These are phyloP conservation scores for Drosophila eohydei DNA, from an alignment of 2,888 invertebrate genomes.

Conservation along the genomic window DNA sequence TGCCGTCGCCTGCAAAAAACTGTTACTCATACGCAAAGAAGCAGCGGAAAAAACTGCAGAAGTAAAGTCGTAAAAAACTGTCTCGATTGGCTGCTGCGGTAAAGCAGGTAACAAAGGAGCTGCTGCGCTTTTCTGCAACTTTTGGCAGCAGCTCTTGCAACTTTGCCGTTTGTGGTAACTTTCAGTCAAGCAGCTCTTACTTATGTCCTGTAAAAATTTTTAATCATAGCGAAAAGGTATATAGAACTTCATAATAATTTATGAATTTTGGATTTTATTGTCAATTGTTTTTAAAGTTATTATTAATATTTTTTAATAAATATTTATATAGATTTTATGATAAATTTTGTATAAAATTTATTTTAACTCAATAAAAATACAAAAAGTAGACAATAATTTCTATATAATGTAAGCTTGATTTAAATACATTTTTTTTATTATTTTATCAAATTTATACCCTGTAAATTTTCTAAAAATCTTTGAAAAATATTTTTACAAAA, in stretches of 20 bases:
- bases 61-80: conserved; percentile 28
- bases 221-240: neutral
- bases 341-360: neutral
- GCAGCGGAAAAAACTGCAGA: neutral
- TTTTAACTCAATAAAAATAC: too few species aligned
- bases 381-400: too few species aligned
- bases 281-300: neutral
- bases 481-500: neutral
- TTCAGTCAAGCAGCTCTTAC: conserved; percentile 38
- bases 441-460: neutral
- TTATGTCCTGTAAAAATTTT: conserved; percentile 10
- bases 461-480: neutral
- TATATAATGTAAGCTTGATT: too few species aligned
- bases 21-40: conserved; percentile 21
- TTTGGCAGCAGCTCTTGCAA: conserved; percentile 62
- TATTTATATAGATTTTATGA: neutral
- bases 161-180: conserved; percentile 61
- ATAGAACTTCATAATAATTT: neutral
- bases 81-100: conserved; percentile 52
- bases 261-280: neutral
- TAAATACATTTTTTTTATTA: too few species aligned
- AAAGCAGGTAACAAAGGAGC: conserved; percentile 56
- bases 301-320: neutral
- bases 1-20: neutral
- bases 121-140: conserved; percentile 50